Evolutionary conservation across 2,797 vertebrate species (phyloP), one percentile per base, ranked within the genome.

Genomic region (Cheirogaleus major): DNA sequence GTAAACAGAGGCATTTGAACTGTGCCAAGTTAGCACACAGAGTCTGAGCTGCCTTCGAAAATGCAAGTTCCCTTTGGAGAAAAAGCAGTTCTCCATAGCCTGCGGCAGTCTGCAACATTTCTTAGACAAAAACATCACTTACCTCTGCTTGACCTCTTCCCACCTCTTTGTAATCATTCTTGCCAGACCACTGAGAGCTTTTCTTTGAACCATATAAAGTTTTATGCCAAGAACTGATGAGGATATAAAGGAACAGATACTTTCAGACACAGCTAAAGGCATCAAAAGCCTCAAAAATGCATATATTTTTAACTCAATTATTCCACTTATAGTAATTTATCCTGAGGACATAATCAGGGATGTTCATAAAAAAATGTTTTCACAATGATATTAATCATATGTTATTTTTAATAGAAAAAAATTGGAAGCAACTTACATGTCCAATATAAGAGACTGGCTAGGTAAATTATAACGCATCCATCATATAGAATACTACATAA

Each of bases 41-140:
- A 48, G 38, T 65, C 82, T 89, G 65, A 67, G 17, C 3, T 2
- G 0, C 59, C 72, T 92, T 48, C 25, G 65, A 90, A 95, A 89
- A 63, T n/a, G 48, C 25, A 89, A 87, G 89, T 59, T 95, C 5
- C 4, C 57, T 73, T 80, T 96, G 70, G 30, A 93, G 70, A 92
- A 81, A 92, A 81, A 79, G 38, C 65, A 84, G 50, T 9, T 63
- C 67, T 91, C 61, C 4, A 38, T 13, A 93, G 79, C 41, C 45
- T 69, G 25, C 1, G 5, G 61, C 55, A 81, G 52, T 32, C n/a
- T 67, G 18, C 3, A 67, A 89, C 41, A 88, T 48, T 35, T 76
- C 35, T 92, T 92, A 82, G 14, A 91, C 30, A 72, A 97, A 95
- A 95, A 72, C 22, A 43, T 65, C 79, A 91, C 55, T 87, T 89